A percentile compares a stretch with the other conserved stretches of the same genome.
Conservation (phyloP, 2,113 vertebrate genomes). For the Gallinago paraguaiae region DNA sequence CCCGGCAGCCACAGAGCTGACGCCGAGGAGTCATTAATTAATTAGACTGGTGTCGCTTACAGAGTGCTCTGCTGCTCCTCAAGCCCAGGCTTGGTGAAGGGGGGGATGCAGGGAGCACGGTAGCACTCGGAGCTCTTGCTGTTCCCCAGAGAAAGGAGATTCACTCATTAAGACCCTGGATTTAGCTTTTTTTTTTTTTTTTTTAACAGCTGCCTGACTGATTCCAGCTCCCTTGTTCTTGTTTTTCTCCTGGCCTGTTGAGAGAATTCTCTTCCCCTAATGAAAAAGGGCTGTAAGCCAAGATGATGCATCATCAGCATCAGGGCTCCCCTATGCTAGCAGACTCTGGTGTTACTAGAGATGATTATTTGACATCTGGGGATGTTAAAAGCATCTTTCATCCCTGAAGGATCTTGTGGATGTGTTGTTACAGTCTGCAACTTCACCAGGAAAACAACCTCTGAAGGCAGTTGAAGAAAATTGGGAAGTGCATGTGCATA, state of each 20-base stretch:
- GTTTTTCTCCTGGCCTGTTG: neutral
- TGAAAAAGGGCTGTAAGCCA: neutral
- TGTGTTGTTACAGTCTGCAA: neutral
- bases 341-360: neutral
- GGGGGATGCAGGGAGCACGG: neutral
- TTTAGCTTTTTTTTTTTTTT: neutral
- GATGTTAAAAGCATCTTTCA: neutral
- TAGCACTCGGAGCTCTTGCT: accelerated
- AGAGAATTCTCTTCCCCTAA: neutral
- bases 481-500: neutral
- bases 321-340: neutral
- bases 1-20: neutral
- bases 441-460: neutral
- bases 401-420: neutral
- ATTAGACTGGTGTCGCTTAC: conserved; percentile 55
- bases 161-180: neutral
- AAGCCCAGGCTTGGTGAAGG: neutral
- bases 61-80: neutral
- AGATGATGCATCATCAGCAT: neutral
- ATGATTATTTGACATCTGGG: neutral
- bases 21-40: conserved; percentile 4
- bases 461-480: neutral
- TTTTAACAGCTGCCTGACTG: neutral
- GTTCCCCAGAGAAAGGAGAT: neutral
- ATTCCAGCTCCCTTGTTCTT: neutral